A percentile compares a stretch with the other conserved stretches of the same genome.
phyloP scores from a whole-genome alignment of 2,797 vertebrate genomes.

The Cyclopterus lumpus region DNA sequence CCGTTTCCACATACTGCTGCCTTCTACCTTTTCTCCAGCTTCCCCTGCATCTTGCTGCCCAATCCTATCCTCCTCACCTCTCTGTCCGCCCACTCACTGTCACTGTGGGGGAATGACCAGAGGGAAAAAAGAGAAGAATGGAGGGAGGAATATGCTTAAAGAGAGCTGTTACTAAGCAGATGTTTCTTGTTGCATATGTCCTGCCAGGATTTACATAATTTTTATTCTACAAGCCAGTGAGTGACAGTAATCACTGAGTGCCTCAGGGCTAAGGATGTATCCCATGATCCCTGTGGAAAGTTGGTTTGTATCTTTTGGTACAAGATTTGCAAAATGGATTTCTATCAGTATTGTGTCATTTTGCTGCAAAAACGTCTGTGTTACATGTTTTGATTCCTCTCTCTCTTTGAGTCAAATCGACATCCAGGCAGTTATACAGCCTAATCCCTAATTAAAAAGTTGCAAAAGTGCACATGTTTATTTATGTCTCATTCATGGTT shows the following conservation, averaged over 20 bases:
- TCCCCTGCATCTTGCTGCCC: constrained; percentile 12
- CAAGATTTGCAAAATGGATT: background rate
- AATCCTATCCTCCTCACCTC: constrained; percentile 46
- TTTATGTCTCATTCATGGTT: too few relatives aligned
- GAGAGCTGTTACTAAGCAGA: constrained; percentile 16
- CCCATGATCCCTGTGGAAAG: background rate
- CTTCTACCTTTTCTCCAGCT: constrained; percentile 20
- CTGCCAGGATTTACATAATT: constrained; percentile 21
- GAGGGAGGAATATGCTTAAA: constrained; percentile 9
- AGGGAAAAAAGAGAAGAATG: background rate
- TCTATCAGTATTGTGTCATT: background rate
- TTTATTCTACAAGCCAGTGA: background rate
- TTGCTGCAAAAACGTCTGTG: background rate
- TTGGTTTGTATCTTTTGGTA: constrained; percentile 3
- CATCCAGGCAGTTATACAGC: background rate
- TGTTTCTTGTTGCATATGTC: constrained; percentile 18
- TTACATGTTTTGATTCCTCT: background rate
- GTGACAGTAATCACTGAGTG: background rate
- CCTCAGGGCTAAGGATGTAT: background rate
- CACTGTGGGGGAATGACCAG: constrained; percentile 31
- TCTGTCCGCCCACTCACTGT: constrained; percentile 41
- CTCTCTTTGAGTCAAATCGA: background rate
- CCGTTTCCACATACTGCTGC: background rate
- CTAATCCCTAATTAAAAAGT: too few relatives aligned
- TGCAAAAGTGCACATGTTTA: too few relatives aligned